phyloP scores from a whole-genome alignment of 2,113 vertebrate species.

The Mus pahari region DNA sequence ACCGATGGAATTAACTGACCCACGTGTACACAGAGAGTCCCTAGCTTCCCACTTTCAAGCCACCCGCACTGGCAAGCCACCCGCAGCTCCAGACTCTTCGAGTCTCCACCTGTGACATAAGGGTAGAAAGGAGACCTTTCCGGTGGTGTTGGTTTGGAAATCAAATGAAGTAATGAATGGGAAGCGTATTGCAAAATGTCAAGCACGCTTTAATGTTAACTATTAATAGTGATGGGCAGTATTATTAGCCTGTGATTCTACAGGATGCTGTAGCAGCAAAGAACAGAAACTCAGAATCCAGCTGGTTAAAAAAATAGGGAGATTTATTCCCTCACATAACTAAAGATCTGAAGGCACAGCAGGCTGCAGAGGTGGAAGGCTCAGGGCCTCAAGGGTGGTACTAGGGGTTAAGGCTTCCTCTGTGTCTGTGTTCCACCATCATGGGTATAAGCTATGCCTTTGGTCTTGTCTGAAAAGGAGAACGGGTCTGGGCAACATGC shows the following conservation, averaged over 20 bases:
- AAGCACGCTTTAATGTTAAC: conserved; percentile 60
- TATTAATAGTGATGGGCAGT: conserved; percentile 63
- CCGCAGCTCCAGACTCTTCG: neutral
- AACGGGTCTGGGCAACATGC: neutral
- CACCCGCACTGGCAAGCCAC: neutral
- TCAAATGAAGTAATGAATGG: conserved; percentile 60
- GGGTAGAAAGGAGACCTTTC: conserved; percentile 46
- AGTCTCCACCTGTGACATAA: neutral
- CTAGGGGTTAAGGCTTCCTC: neutral
- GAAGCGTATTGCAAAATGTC: conserved; percentile 21
- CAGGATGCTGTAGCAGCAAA: conserved; percentile 19
- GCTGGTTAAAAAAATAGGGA: conserved; percentile 3
- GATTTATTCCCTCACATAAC: conserved; percentile 26
- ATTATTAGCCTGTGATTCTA: conserved; percentile 51
- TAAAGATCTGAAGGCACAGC: conserved; percentile 5
- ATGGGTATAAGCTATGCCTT: neutral
- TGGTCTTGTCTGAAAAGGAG: neutral
- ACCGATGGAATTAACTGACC: neutral
- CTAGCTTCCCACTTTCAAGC: neutral
- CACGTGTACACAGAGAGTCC: fast-evolving
- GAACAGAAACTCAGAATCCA: conserved; percentile 8
- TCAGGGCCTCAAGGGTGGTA: neutral
- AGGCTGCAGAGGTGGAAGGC: conserved; percentile 12
- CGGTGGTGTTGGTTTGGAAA: conserved; percentile 34
- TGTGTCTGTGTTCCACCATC: neutral